These are phyloP conservation scores for Tachyglossus aculeatus DNA, from an alignment of 2,797 vertebrate genomes.

Conservation along the genomic window DNA sequence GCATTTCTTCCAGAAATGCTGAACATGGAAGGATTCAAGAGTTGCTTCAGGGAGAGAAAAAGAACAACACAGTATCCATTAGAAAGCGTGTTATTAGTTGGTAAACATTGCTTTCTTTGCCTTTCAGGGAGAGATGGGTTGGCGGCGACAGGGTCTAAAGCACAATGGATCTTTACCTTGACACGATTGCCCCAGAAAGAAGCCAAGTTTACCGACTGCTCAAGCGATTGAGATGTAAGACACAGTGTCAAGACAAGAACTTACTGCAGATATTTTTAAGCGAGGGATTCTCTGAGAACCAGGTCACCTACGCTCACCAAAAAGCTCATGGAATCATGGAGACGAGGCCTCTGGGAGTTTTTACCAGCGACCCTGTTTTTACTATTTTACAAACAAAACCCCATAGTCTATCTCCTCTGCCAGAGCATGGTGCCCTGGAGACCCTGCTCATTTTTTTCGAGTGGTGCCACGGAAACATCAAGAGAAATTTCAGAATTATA, in stretches of 20 bases:
- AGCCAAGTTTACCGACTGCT: conserved; percentile 1
- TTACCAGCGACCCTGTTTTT: conserved; percentile 7
- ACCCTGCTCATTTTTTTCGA: too few species aligned
- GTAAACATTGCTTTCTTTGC: conserved; percentile 52
- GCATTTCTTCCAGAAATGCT: conserved; percentile 39
- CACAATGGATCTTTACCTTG: neutral
- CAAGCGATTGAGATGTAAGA: too few species aligned
- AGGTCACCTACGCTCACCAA: neutral
- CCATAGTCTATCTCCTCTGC: neutral
- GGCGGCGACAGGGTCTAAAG: neutral
- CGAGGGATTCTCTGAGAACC: neutral
- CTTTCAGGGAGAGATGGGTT: conserved; percentile 49
- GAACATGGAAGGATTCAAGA: conserved; percentile 21
- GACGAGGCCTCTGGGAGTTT: neutral
- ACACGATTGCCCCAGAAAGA: neutral
- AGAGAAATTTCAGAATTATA: neutral
- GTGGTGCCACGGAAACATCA: neutral
- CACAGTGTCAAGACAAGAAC: neutral
- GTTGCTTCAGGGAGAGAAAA: conserved; percentile 56
- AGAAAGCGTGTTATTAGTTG: conserved; percentile 17
- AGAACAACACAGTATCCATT: conserved; percentile 54
- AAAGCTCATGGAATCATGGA: neutral
- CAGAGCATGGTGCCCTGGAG: neutral
- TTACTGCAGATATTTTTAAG: neutral
- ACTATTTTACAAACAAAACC: conserved; percentile 11